Evolutionary conservation across 2,797 vertebrate genomes (phyloP).

Genomic region (Telmatherina bonti): DNA sequence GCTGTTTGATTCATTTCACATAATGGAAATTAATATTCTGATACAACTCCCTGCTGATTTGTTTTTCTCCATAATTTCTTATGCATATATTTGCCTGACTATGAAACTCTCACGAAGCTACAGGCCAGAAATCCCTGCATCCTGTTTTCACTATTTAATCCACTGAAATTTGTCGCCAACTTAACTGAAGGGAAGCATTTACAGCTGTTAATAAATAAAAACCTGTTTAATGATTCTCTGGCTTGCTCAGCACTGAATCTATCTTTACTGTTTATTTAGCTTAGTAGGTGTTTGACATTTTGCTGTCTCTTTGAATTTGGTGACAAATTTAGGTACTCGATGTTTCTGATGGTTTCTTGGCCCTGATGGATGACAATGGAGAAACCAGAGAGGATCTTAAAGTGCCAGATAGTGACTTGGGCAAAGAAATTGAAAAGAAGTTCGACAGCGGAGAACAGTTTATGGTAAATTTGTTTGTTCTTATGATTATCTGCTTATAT

Average conservation of each 20-base stretch:
- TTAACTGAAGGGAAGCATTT: neutral
- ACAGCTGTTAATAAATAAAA: neutral
- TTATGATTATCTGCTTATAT: no score
- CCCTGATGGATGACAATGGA: slow-evolving; percentile 88
- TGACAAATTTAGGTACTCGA: slow-evolving; percentile 81
- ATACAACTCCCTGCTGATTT: no score
- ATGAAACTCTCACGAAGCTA: no score
- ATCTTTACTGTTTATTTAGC: neutral
- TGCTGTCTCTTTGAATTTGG: neutral
- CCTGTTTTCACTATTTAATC: no score
- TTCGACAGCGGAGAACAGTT: slow-evolving; percentile 84
- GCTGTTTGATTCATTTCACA: no score
- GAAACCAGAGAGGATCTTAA: slow-evolving; percentile 90
- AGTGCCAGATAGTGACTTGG: slow-evolving; percentile 88
- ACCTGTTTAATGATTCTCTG: neutral
- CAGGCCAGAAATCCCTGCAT: no score
- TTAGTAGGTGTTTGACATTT: neutral
- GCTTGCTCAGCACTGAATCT: neutral
- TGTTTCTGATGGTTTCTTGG: slow-evolving; percentile 86
- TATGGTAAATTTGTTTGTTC: slow-evolving; percentile 75
- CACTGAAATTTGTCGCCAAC: neutral
- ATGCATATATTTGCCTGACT: no score
- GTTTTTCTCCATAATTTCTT: no score
- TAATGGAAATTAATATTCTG: no score
- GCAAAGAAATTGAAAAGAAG: slow-evolving; percentile 88